These are phyloP conservation scores for Cantharis rustica DNA, from an alignment of 2,888 invertebrate genomes.

Conservation along the genomic window DNA sequence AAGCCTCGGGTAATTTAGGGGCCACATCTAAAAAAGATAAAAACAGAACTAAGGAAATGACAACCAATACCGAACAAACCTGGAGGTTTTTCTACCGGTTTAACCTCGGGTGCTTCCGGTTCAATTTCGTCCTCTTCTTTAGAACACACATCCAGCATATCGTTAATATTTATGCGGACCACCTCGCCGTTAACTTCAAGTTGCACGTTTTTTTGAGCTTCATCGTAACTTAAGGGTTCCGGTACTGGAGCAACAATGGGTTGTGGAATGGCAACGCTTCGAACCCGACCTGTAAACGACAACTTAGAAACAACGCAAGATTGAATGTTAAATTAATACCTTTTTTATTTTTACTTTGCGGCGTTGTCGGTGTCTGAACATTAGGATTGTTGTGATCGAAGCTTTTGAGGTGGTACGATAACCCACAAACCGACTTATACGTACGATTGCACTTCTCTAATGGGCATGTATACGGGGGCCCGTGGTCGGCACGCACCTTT, in stretches of 20 bases:
- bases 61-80: neutral
- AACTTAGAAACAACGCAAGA: neutral
- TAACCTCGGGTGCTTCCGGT: slow-evolving; percentile 51
- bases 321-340: slow-evolving; percentile 44
- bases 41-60: neutral
- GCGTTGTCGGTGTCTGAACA: slow-evolving; percentile 63
- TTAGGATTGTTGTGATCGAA: slow-evolving; percentile 83
- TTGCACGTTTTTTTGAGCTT: slow-evolving; percentile 84
- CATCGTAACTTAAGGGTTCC: slow-evolving; percentile 80
- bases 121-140: slow-evolving; percentile 62
- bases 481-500: slow-evolving; percentile 77
- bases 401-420: slow-evolving; percentile 84
- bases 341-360: slow-evolving; percentile 67
- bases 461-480: slow-evolving; percentile 87
- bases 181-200: slow-evolving; percentile 78
- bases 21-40: slow-evolving; percentile 46
- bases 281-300: slow-evolving; percentile 9
- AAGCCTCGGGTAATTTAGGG: slow-evolving; percentile 71
- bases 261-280: slow-evolving; percentile 5
- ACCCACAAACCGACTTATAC: slow-evolving; percentile 84
- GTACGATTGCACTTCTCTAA: slow-evolving; percentile 82
- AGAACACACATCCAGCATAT: slow-evolving; percentile 71
- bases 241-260: slow-evolving; percentile 60
- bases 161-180: slow-evolving; percentile 60
- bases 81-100: neutral